Evolutionary conservation across 2,888 invertebrate species (phyloP), one percentile per base, ranked within the genome.

Genomic region (Nomada ruficornis): DNA sequence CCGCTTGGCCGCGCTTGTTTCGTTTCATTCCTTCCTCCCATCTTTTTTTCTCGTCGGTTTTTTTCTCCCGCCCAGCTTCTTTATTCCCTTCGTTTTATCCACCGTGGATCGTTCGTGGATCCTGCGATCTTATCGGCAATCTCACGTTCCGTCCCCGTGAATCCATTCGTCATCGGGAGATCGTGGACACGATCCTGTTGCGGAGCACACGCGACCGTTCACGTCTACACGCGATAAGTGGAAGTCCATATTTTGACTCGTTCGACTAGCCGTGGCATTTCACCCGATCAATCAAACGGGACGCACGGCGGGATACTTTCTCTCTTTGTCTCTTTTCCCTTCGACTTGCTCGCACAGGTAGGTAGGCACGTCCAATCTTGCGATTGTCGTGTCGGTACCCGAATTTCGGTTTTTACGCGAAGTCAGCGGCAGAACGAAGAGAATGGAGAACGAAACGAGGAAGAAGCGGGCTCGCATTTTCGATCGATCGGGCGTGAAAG

Each of bases 91-190:
- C 62, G n/a, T 62, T 54, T 50, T 62, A 55, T 29, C 67, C 74
- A 13, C 36, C 29, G 15, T 10, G 47, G 15, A 57, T 50, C n/a
- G 42, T 63, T 42, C 52, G 59, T 42, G 65, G n/a, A 57, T 62
- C 68, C 50, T 50, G 68, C 59, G 73, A 69, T 75, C 57, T 77
- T 84, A 84, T 80, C 80, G 63, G 36, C 36, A 26, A 15, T 11
- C 67, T 3, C 42, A 47, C 83, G 54, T 52, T 76, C 57, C 69
- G 67, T 79, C 62, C 69, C 52, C 70, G 59, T 60, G 72, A 74
- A 85, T 75, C 57, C 77, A 77, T 87, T 86, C 78, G 75, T 84
- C 76, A 84, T 82, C 74, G 71, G 20, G 59, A 60, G 76, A 74
- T 75, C 75, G 7, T 59, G 69, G 36, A 54, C 69, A 20, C 44